Percentiles rank a stretch among this genome's conserved stretches.
These are phyloP conservation scores for Allolobophora icterica DNA, from an alignment of 2,888 invertebrate genomes.

Conservation along the genomic window DNA sequence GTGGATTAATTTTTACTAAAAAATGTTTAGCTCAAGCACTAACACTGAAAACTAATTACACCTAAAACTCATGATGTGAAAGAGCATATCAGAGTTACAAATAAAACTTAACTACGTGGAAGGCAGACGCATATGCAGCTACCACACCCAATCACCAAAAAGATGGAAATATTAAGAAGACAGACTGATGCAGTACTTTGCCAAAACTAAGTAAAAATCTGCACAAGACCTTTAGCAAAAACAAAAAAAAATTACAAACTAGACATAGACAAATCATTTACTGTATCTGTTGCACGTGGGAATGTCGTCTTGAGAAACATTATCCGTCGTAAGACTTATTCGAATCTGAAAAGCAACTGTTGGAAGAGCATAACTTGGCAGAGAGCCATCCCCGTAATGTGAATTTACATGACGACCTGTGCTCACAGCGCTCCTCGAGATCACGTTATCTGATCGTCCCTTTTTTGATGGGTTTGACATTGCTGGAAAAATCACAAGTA, in stretches of 20 bases:
- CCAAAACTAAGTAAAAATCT: background rate
- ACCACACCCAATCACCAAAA: background rate
- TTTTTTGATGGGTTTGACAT: background rate
- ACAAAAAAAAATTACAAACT: background rate
- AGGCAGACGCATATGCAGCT: background rate
- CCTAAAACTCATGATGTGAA: too few species aligned
- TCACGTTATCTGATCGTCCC: background rate
- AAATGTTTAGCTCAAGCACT: too few species aligned
- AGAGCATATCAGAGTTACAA: too few species aligned
- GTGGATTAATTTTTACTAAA: too few species aligned
- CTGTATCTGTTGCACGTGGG: conserved; percentile 28
- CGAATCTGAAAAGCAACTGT: conserved; percentile 29
- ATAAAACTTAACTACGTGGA: background rate
- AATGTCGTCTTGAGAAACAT: background rate
- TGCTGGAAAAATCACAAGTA: background rate
- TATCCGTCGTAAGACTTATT: conserved; percentile 24
- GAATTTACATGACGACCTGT: background rate
- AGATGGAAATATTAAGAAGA: background rate
- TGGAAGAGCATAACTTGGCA: conserved; percentile 31
- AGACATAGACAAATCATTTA: background rate
- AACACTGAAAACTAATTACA: too few species aligned
- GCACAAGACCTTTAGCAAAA: background rate
- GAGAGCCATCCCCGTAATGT: background rate
- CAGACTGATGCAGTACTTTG: background rate
- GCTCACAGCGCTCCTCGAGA: background rate